These are phyloP conservation scores for Cydia fagiglandana DNA, from an alignment of 1,140 invertebrate genomes.

Conservation along the genomic window DNA sequence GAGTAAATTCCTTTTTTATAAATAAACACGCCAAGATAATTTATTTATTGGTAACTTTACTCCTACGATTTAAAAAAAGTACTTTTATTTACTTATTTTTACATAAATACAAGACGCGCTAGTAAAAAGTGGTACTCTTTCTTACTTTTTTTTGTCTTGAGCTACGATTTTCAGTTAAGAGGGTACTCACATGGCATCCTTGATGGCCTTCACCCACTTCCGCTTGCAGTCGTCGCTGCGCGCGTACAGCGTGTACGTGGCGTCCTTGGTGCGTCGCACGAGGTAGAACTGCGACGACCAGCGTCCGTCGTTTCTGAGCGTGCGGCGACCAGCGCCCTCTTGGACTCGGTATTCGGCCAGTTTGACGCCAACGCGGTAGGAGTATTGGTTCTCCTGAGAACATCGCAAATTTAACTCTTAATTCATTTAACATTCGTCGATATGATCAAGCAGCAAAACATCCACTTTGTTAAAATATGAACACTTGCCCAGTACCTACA, in stretches of 20 bases:
- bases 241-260: conserved; percentile 94
- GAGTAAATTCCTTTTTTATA: no score
- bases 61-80: no score
- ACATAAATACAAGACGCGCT: no score
- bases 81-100: no score
- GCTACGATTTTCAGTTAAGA: no score
- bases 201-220: conserved; percentile 95
- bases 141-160: no score
- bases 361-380: conserved; percentile 91
- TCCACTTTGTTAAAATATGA: no score
- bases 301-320: conserved; percentile 84
- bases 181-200: conserved; percentile 92
- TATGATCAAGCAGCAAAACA: no score
- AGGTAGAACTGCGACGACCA: conserved; percentile 92
- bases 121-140: no score
- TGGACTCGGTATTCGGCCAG: conserved; percentile 93
- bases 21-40: no score
- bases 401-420: conserved; percentile 2
- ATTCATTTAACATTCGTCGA: not conserved
- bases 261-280: conserved; percentile 89
- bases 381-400: conserved; percentile 93
- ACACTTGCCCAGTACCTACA: no score
- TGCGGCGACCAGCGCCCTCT: conserved; percentile 83
- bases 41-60: no score
- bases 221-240: conserved; percentile 92